Evolutionary conservation across 1,140 invertebrate genomes (phyloP).

Genomic region (Ips nitidus): DNA sequence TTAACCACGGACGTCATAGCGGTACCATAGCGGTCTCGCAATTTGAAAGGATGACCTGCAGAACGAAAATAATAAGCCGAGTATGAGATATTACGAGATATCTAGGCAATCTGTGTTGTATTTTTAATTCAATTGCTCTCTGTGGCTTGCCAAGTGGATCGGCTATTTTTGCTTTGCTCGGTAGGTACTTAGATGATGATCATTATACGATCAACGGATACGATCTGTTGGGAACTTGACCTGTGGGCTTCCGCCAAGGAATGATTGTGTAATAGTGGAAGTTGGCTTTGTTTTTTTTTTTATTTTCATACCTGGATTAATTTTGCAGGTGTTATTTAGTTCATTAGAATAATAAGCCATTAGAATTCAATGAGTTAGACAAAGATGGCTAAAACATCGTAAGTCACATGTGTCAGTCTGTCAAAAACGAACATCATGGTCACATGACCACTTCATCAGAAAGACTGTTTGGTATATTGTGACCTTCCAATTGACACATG

Average conservation of each 20-base stretch:
- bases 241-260: constrained; percentile 10
- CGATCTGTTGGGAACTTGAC: constrained; percentile 9
- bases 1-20: constrained; percentile 2
- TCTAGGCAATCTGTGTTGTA: constrained; percentile 1
- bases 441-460: no score
- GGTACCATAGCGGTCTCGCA: neutral
- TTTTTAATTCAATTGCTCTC: constrained; percentile 5
- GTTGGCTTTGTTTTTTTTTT: no score
- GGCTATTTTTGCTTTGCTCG: constrained; percentile 5
- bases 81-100: neutral
- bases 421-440: no score
- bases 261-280: neutral
- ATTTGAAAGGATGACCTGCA: constrained; percentile 8
- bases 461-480: no score
- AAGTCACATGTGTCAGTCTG: no score
- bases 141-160: constrained; percentile 8
- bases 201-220: neutral
- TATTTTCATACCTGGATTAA: no score
- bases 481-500: no score
- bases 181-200: neutral
- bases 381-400: no score
- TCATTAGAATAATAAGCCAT: no score
- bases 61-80: constrained; percentile 4
- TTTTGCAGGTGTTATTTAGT: no score
- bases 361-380: no score